phyloP scores from a whole-genome alignment of 2,888 invertebrate species.

The Ephialtes manifestator region DNA sequence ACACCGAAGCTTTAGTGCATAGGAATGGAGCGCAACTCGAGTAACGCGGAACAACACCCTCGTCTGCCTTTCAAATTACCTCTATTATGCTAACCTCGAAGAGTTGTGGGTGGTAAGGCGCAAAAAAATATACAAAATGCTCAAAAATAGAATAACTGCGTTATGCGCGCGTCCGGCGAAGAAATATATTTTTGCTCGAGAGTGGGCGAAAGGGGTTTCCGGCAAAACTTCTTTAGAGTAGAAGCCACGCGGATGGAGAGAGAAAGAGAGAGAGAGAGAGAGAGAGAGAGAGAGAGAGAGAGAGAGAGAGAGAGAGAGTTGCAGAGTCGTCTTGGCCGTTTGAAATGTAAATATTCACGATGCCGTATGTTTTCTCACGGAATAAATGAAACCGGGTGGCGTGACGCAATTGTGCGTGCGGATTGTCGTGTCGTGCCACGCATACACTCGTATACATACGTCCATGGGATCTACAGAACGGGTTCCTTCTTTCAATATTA shows the following conservation, averaged over 20 bases:
- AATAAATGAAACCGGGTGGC: conserved; percentile 72
- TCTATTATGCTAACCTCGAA: conserved; percentile 28
- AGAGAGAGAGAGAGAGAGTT: not conserved
- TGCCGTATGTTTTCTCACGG: conserved; percentile 70
- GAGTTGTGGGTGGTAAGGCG: conserved; percentile 4
- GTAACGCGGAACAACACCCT: conserved; percentile 39
- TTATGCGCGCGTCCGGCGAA: not conserved
- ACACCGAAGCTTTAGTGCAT: not conserved
- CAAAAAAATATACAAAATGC: conserved; percentile 20
- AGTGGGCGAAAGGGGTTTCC: conserved; percentile 2
- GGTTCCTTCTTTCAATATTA: conserved; percentile 72
- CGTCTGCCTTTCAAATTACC: conserved; percentile 36
- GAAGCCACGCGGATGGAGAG: conserved; percentile 8
- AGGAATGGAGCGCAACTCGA: conserved; percentile 28
- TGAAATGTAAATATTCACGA: conserved; percentile 73
- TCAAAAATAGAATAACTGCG: conserved; percentile 38
- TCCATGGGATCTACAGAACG: not conserved
- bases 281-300: not conserved
- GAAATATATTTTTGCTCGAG: conserved; percentile 11
- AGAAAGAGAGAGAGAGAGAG: not conserved
- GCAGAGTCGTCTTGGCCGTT: conserved; percentile 54
- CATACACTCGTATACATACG: not conserved
- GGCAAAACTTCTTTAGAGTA: conserved; percentile 18
- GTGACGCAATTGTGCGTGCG: conserved; percentile 68
- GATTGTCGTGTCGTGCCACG: conserved; percentile 16